Conservation (phyloP, 2,797 vertebrate species). For the Hippopotamyrus pictus region DNA sequence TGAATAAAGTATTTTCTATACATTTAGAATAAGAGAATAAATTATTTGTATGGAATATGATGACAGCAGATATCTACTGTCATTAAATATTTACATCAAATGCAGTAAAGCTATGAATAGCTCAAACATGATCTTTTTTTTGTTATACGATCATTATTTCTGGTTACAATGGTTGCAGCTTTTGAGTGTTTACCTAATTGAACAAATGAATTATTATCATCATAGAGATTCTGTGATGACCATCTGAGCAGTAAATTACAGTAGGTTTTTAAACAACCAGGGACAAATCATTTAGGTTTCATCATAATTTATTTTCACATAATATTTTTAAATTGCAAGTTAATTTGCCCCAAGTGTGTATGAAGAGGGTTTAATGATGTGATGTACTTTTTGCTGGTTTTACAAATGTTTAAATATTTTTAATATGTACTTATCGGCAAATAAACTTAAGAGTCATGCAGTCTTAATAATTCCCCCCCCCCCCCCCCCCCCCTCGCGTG, state of each 20-base stretch:
- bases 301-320: not conserved
- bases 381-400: not conserved
- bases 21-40: not conserved
- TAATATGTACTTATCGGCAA: not conserved
- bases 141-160: not conserved
- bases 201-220: not conserved
- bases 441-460: not conserved
- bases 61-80: not conserved
- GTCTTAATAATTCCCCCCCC: not conserved
- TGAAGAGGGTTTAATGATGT: not conserved
- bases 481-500: not conserved
- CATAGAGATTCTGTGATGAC: not conserved
- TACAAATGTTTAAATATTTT: not conserved
- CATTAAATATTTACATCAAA: not conserved
- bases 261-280: conserved; percentile 1
- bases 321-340: not conserved
- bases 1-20: not conserved
- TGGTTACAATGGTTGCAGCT: not conserved
- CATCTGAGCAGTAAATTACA: not conserved
- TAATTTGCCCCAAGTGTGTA: not conserved
- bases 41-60: not conserved
- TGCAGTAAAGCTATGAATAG: not conserved
- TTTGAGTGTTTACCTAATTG: not conserved
- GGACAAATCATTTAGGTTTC: not conserved
- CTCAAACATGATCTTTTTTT: not conserved